phyloP scores from a whole-genome alignment of 1,140 invertebrate species.

The Cecropterus lyciades region DNA sequence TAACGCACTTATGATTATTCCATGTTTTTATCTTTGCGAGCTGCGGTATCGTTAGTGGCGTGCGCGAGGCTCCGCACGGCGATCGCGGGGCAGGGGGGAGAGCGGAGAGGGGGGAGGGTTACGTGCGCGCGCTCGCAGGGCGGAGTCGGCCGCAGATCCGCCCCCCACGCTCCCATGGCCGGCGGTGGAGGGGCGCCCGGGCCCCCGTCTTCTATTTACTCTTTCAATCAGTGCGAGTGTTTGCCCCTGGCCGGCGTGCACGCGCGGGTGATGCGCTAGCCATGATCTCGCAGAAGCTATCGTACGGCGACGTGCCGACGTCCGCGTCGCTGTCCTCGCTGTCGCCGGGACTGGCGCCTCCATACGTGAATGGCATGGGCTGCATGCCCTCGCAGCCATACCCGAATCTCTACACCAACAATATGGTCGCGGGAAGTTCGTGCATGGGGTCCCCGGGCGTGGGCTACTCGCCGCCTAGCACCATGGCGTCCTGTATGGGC shows the following conservation, averaged over 20 bases:
- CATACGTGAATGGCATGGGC: conserved; percentile 93
- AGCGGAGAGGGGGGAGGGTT: conserved; percentile 38
- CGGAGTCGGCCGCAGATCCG: conserved; percentile 44
- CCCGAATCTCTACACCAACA: conserved; percentile 85
- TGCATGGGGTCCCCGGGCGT: conserved; percentile 88
- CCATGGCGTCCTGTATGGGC: conserved; percentile 91
- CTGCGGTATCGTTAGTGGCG: conserved; percentile 77
- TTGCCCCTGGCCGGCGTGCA: conserved; percentile 81
- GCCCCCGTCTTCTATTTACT: conserved; percentile 81
- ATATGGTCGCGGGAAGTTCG: conserved; percentile 88
- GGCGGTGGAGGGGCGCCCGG: conserved; percentile 72
- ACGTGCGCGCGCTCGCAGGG: conserved; percentile 38
- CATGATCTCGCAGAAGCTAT: conserved; percentile 85
- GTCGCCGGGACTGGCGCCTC: conserved; percentile 86
- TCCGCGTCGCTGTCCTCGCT: conserved; percentile 81
- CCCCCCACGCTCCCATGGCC: conserved; percentile 64
- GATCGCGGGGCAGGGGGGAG: conserved; percentile 37
- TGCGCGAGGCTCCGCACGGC: conserved; percentile 41
- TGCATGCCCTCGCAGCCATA: conserved; percentile 89
- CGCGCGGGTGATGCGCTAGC: conserved; percentile 83
- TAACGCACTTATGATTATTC: conserved; percentile 82
- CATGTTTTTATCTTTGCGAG: conserved; percentile 79
- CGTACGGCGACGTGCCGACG: conserved; percentile 84
- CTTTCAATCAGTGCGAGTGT: conserved; percentile 84
- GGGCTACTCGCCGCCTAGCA: conserved; percentile 89